Conservation (phyloP, 1,140 invertebrate genomes). For the Lordiphosa mommai region DNA sequence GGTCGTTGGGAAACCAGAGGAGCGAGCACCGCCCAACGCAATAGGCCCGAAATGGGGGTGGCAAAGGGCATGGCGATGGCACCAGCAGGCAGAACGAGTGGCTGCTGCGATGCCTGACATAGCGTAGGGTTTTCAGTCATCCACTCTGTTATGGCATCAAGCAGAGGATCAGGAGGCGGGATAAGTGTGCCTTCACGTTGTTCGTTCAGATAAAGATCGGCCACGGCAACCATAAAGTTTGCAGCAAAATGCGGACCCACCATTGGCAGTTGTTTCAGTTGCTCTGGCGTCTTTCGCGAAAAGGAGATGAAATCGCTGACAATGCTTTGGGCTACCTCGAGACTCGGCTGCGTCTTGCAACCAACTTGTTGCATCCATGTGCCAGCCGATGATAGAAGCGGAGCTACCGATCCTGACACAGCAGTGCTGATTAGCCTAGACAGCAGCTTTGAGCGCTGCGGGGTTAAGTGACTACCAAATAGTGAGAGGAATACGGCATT, state of each 20-base stretch:
- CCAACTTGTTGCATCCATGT: slow-evolving; percentile 92
- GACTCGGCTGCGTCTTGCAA: slow-evolving; percentile 86
- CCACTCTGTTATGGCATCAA: slow-evolving; percentile 85
- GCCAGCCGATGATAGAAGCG: slow-evolving; percentile 87
- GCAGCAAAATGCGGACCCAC: slow-evolving; percentile 87
- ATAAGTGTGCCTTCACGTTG: slow-evolving; percentile 71
- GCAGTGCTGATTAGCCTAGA: slow-evolving; percentile 89
- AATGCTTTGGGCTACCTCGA: slow-evolving; percentile 86
- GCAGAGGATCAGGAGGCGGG: slow-evolving; percentile 82
- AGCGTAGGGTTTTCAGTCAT: slow-evolving; percentile 85
- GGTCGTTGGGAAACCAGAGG: slow-evolving; percentile 80
- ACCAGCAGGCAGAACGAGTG: slow-evolving; percentile 85
- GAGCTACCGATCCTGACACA: slow-evolving; percentile 86
- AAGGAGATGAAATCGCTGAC: slow-evolving; percentile 90
- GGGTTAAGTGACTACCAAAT: slow-evolving; percentile 86
- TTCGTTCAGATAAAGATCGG: slow-evolving; percentile 86
- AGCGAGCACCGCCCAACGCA: slow-evolving; percentile 86
- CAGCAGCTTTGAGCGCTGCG: slow-evolving; percentile 85
- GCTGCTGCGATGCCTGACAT: slow-evolving; percentile 86
- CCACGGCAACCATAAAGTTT: slow-evolving; percentile 89
- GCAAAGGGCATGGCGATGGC: slow-evolving; percentile 91
- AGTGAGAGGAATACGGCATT: slow-evolving; percentile 90
- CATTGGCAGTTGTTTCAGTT: slow-evolving; percentile 84
- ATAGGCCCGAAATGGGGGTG: slow-evolving; percentile 88
- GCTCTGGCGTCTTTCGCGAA: slow-evolving; percentile 84